These are phyloP conservation scores for Medauroidea extradentata DNA, from an alignment of 1,140 invertebrate species.

Conservation along the genomic window DNA sequence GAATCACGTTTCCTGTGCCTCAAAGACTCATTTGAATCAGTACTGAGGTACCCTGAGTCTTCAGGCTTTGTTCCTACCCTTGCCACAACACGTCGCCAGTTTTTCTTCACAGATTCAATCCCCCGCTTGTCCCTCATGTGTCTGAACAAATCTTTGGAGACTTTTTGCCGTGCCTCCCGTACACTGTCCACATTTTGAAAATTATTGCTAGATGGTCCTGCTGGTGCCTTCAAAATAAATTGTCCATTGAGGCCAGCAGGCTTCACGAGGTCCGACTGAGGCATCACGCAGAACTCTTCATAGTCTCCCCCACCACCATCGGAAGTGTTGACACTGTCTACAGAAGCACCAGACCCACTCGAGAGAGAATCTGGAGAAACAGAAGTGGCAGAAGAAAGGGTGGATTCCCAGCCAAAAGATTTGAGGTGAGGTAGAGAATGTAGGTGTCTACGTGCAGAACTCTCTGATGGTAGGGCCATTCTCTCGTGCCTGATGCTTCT, in stretches of 20 bases:
- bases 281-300: constrained; percentile 25
- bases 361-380: constrained; percentile 3
- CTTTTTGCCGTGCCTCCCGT: no score
- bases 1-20: constrained; percentile 43
- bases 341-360: constrained; percentile 44
- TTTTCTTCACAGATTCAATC: constrained; percentile 41
- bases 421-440: neutral
- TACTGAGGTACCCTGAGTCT: constrained; percentile 72
- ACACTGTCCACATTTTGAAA: no score
- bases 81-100: constrained; percentile 42
- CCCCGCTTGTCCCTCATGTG: constrained; percentile 27
- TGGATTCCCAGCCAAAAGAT: neutral
- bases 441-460: constrained; percentile 13
- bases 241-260: no score
- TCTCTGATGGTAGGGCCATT: neutral
- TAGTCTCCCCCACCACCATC: constrained; percentile 32
- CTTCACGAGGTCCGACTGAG: neutral
- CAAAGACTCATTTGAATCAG: constrained; percentile 56
- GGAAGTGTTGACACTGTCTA: constrained; percentile 33
- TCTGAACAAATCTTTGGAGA: neutral
- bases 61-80: constrained; percentile 33
- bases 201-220: no score
- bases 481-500: constrained; percentile 42
- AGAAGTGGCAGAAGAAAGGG: neutral
- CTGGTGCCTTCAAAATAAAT: no score